Evolutionary conservation across 2,888 invertebrate genomes (phyloP), one percentile per base, ranked within the genome.

Genomic region (Leptogaster cylindrica): DNA sequence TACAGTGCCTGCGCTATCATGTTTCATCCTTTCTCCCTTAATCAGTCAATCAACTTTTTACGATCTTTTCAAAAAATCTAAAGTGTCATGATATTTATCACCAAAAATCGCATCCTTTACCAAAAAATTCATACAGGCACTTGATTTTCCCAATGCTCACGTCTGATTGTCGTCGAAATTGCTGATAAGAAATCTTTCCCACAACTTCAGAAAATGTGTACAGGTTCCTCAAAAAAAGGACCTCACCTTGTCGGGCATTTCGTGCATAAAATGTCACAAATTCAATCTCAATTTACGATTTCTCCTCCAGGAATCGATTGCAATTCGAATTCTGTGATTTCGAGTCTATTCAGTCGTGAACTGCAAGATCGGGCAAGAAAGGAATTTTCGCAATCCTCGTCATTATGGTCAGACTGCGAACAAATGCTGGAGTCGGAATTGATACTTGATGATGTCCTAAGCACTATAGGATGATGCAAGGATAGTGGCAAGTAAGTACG

Each of bases 41-140:
- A 61, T 61, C 61, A 61, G 41, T 41, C 61, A 61, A 41, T 61
- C 61, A 44, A 41, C 44, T 61, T 61, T 27, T 61, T 61, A 16
- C 44, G 27, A 61, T 3, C 61, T n/a, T 27, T 61, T 61, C 44
- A 44, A 39, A 14, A 58, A 27, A 6, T 8, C 58, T 10, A 4
- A 25, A 41, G 27, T 23, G 10, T 48, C n/a, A 14, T 16, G 16
- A 16, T 3, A 58, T n/a, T n/a, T n/a, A n/a, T 6, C 8, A 25
- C 58, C 41, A 39, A n/a, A 14, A 14, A 41, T 58, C 16, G 39
- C 58, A 39, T 58, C 41, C 41, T 58, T 41, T 58, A 23, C 27
- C 14, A 12, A 14, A 31, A 31, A 31, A 31, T 31, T 31, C 10
- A 31, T 7, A 1, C 5, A n/a, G 18, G 5, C 1, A 16, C 41